Conservation (phyloP, 2,797 vertebrate genomes). For the Phrynocephalus vlangalii region DNA sequence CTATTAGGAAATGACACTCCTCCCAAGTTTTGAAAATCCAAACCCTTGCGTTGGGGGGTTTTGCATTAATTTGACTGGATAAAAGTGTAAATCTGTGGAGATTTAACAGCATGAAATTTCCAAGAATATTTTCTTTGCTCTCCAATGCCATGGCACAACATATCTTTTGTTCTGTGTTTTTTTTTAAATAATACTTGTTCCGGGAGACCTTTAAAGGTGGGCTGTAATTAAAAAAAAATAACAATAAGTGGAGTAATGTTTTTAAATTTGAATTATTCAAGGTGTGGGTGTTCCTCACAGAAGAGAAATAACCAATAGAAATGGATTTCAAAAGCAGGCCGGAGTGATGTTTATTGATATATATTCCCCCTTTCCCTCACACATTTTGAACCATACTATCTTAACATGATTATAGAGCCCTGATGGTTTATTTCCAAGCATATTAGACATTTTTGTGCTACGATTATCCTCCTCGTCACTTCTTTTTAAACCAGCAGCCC, state of each 20-base stretch:
- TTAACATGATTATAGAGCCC: not conserved
- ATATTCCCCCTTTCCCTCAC: not conserved
- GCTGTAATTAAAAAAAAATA: not conserved
- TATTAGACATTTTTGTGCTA: not conserved
- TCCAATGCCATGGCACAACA: conserved; percentile 79
- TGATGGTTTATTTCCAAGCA: not conserved
- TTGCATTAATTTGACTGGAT: conserved; percentile 99
- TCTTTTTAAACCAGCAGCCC: not conserved
- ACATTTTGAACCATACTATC: not conserved
- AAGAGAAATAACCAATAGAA: not conserved
- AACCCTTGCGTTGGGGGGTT: conserved; percentile 99
- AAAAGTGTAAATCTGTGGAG: conserved; percentile 97
- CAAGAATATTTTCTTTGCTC: conserved; percentile 83
- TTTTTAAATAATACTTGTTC: conserved; percentile 56
- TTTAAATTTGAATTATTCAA: not conserved
- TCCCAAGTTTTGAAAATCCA: conserved; percentile 99
- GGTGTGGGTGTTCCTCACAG: not conserved
- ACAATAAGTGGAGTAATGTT: not conserved
- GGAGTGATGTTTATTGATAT: not conserved
- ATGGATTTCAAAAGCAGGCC: conserved; percentile 1
- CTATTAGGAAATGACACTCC: conserved; percentile 99
- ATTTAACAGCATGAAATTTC: conserved; percentile 98
- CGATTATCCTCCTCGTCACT: not conserved
- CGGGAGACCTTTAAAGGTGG: conserved; percentile 70
- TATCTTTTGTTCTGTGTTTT: conserved; percentile 65